These are phyloP conservation scores for Cheilosia vulpina DNA, from an alignment of 2,888 invertebrate species.

Conservation along the genomic window DNA sequence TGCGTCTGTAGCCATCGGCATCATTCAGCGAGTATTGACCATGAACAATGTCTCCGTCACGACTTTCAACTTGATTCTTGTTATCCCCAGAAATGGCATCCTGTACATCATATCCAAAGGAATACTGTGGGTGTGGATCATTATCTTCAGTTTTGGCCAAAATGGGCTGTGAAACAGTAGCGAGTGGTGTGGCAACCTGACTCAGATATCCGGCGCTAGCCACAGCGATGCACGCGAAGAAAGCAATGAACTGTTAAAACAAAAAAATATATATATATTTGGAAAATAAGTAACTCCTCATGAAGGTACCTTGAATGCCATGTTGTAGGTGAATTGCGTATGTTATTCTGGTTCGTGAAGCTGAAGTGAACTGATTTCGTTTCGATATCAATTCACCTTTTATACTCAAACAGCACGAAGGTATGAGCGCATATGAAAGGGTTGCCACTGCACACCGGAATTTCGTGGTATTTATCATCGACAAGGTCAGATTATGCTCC, in stretches of 20 bases:
- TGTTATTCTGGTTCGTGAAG: slow-evolving; percentile 60
- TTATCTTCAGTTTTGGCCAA: slow-evolving; percentile 79
- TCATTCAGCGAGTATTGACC: slow-evolving; percentile 84
- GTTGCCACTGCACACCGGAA: slow-evolving; percentile 28
- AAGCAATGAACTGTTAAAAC: slow-evolving; percentile 14
- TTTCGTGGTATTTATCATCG: slow-evolving; percentile 24
- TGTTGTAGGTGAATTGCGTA: slow-evolving; percentile 28
- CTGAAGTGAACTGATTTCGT: slow-evolving; percentile 66
- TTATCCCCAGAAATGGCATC: slow-evolving; percentile 83
- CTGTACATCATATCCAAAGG: slow-evolving; percentile 83
- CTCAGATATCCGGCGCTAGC: slow-evolving; percentile 80
- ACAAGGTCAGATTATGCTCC: slow-evolving; percentile 69
- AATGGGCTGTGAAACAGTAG: slow-evolving; percentile 78
- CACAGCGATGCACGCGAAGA: slow-evolving; percentile 79
- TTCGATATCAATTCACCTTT: slow-evolving; percentile 53
- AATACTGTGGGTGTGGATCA: slow-evolving; percentile 83
- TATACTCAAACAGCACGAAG: slow-evolving; percentile 41
- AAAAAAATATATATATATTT: neutral
- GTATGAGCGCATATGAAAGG: slow-evolving; percentile 14
- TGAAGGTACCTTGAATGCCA: slow-evolving; percentile 29
- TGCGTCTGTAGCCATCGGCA: slow-evolving; percentile 83
- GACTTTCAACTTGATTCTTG: slow-evolving; percentile 83
- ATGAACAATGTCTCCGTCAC: slow-evolving; percentile 83
- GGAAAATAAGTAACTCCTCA: neutral
- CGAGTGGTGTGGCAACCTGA: slow-evolving; percentile 27